Conservation (phyloP, 1,140 invertebrate genomes). For the Eriosoma lanigerum region DNA sequence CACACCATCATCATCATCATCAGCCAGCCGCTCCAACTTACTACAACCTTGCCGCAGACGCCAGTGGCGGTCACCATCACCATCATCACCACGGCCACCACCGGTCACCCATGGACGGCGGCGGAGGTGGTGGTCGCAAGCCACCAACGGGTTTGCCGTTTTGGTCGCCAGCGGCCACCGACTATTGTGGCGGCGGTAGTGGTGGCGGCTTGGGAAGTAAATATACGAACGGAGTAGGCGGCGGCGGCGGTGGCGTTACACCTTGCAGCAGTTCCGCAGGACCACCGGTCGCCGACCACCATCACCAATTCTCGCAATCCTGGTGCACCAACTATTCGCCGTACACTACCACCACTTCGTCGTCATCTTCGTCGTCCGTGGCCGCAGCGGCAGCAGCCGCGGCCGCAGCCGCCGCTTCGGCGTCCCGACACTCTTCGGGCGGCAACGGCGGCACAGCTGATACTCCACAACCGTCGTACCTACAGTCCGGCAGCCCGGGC, state of each 20-base stretch:
- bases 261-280: constrained; percentile 62
- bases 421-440: constrained; percentile 65
- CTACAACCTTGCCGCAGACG: constrained; percentile 72
- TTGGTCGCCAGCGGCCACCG: constrained; percentile 68
- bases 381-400: constrained; percentile 63
- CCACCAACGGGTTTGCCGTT: constrained; percentile 65
- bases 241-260: constrained; percentile 53
- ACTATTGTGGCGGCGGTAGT: constrained; percentile 57
- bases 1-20: constrained; percentile 62
- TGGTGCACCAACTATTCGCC: constrained; percentile 73
- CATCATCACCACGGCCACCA: constrained; percentile 60
- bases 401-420: constrained; percentile 61
- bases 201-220: constrained; percentile 59
- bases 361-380: constrained; percentile 66
- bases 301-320: constrained; percentile 70
- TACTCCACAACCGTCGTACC: constrained; percentile 68
- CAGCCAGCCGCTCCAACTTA: constrained; percentile 72
- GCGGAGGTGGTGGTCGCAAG: constrained; percentile 61
- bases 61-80: constrained; percentile 62
- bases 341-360: constrained; percentile 61
- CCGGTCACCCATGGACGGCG: constrained; percentile 26
- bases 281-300: constrained; percentile 65
- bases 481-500: constrained; percentile 63
- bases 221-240: constrained; percentile 59
- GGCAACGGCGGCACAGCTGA: constrained; percentile 62